Conservation (phyloP, 2,888 invertebrate species). For the Blastobasis adustella region DNA sequence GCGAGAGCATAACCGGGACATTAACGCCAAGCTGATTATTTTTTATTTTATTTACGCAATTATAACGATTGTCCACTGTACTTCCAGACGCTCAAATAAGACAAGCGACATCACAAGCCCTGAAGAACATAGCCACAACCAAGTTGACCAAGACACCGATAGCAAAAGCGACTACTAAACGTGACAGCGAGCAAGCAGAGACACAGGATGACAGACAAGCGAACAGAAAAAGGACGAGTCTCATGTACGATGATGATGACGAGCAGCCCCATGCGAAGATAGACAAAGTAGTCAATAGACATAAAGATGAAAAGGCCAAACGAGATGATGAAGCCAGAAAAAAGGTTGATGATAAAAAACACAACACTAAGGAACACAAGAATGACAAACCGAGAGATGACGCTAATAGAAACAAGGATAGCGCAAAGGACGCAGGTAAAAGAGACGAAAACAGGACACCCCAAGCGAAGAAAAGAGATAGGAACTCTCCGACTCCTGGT, state of each 20-base stretch:
- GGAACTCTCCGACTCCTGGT: neutral
- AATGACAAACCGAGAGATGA: neutral
- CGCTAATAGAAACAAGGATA: neutral
- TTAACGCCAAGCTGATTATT: too few species aligned
- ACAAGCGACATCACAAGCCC: slow-evolving; percentile 49
- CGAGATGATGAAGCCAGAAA: neutral
- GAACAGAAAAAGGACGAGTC: slow-evolving; percentile 43
- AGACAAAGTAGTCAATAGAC: slow-evolving; percentile 50
- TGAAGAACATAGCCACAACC: slow-evolving; percentile 43
- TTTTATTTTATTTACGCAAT: too few species aligned
- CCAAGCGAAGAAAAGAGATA: slow-evolving; percentile 1
- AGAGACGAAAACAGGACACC: slow-evolving; percentile 1
- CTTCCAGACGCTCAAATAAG: slow-evolving; percentile 52
- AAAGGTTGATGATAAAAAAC: slow-evolving; percentile 1
- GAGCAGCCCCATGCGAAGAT: slow-evolving; percentile 47
- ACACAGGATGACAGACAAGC: neutral
- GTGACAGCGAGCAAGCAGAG: neutral
- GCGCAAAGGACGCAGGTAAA: neutral
- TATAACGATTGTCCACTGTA: too few species aligned
- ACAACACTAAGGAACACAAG: slow-evolving; percentile 1
- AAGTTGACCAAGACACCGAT: slow-evolving; percentile 44
- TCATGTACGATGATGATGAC: slow-evolving; percentile 67
- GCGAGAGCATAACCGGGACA: too few species aligned
- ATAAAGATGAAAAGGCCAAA: slow-evolving; percentile 35
- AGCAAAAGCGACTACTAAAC: slow-evolving; percentile 14